A percentile compares a stretch with the other conserved stretches of the same genome.
Conservation (phyloP, 2,797 vertebrate genomes). For the Mus minutoides region DNA sequence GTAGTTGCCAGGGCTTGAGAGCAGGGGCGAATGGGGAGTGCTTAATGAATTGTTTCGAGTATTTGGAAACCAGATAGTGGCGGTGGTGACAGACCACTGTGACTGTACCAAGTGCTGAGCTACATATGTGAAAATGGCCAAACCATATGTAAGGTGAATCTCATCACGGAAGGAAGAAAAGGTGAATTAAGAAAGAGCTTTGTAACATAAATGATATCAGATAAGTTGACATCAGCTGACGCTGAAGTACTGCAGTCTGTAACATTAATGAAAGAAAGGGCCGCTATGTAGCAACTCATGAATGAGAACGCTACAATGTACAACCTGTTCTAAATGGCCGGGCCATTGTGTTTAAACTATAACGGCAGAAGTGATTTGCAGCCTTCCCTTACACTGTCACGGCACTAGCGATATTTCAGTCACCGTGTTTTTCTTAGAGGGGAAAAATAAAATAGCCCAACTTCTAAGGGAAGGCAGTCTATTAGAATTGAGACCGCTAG, state of each 20-base stretch:
- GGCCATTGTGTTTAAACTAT: background rate
- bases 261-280: background rate
- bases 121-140: background rate
- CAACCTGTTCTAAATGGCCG: background rate
- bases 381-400: background rate
- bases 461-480: background rate
- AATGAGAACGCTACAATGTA: background rate
- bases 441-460: background rate
- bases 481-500: background rate
- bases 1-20: background rate
- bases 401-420: background rate
- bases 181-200: background rate
- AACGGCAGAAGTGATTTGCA: background rate
- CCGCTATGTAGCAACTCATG: background rate
- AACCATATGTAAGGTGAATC: background rate
- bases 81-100: background rate
- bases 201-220: conserved; percentile 10
- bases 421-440: conserved; percentile 21
- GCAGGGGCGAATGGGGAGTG: background rate
- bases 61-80: background rate
- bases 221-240: background rate
- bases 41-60: background rate
- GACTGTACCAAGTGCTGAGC: background rate
- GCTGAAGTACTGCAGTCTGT: background rate
- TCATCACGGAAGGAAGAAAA: background rate